Base-by-base conservation (phyloP, 2,113 vertebrate species). In the Dissostichus mawsoni region DNA sequence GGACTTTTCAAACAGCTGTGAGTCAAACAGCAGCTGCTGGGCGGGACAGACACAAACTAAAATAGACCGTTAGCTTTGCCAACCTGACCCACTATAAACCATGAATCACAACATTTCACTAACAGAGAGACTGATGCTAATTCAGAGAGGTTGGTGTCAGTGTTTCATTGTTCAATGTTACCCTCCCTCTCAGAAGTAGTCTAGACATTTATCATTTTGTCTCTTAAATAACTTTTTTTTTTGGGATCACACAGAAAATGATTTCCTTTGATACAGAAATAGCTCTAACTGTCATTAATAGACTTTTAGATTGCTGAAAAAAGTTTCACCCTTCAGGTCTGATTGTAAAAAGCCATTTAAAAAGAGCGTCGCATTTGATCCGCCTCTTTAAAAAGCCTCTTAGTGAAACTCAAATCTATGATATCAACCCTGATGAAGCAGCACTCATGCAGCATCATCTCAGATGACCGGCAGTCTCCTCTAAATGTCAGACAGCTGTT, bases 401-500 rank as follows among this genome's bases (percentile, higher is more conserved):
- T 36, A 5, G 36, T 62, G 57, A 69, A 57, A 73, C 25, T 51
- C 8, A 7, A 59, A 44, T 9, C 41, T 23, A 33, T 52, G 51
- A 5, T 20, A 11, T 62, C 33, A 18, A 13, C 52, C 50, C 57
- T 10, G 70, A 44, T 11, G 61, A 47, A 33, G 47, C 77, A 62
- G 72, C 66, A 62, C 47, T 65, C 68, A 76, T 72, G 76, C 79
- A 81, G 80, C 81, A 66, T 76, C 81, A 33, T 69, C 74, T 84
- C 80, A 82, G 71, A 83, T 85, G 76, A 76, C 84, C 13, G 11
- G 41, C 80, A 44, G 61, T 56, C 66, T 76, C 80, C 71, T 79
- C 66, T 81, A 71, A 90, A 93, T 89, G 73, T 80, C 86, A 82
- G 67, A 63, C 92, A 92, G 82, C 91, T 92, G 90, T 80, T 83